Conservation (phyloP, 2,113 vertebrate species). For the Emydocephalus ijimae region DNA sequence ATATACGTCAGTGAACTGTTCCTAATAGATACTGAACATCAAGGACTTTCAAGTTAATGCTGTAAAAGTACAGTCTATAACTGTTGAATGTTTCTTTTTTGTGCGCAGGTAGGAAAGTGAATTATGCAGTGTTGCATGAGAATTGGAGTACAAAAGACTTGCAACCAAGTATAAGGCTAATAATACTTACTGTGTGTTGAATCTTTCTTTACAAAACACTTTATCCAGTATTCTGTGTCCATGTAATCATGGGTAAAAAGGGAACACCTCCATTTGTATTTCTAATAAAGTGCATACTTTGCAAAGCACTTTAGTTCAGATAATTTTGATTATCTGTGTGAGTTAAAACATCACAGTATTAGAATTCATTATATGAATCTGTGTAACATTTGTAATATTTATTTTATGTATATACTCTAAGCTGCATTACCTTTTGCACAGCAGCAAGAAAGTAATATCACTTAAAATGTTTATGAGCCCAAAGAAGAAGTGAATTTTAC, state of each 20-base stretch:
- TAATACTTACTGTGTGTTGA: conserved; percentile 56
- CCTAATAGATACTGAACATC: conserved; percentile 70
- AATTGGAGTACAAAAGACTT: conserved; percentile 56
- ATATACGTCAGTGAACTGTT: conserved; percentile 58
- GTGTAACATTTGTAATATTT: conserved; percentile 28
- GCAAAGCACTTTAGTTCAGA: conserved; percentile 57
- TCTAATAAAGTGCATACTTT: conserved; percentile 57
- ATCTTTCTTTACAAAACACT: conserved; percentile 59
- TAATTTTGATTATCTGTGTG: conserved; percentile 38
- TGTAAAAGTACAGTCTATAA: conserved; percentile 76
- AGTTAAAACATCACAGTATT: conserved; percentile 41
- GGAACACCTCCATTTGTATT: conserved; percentile 33
- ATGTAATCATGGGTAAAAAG: conserved; percentile 42
- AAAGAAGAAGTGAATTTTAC: neutral
- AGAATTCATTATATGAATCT: conserved; percentile 39
- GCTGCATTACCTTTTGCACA: conserved; percentile 49
- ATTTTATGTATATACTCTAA: conserved; percentile 19
- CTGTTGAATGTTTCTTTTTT: conserved; percentile 62
- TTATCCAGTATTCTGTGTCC: conserved; percentile 62
- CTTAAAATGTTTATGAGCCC: conserved; percentile 28
- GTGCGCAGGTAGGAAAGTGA: conserved; percentile 49
- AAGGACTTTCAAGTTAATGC: conserved; percentile 70
- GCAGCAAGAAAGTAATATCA: conserved; percentile 38
- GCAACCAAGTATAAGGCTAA: conserved; percentile 62
- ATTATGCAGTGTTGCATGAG: conserved; percentile 64